A percentile compares a stretch with the other conserved stretches of the same genome.
These are phyloP conservation scores for Catonia carolina DNA, from an alignment of 2,888 invertebrate species.

Conservation along the genomic window DNA sequence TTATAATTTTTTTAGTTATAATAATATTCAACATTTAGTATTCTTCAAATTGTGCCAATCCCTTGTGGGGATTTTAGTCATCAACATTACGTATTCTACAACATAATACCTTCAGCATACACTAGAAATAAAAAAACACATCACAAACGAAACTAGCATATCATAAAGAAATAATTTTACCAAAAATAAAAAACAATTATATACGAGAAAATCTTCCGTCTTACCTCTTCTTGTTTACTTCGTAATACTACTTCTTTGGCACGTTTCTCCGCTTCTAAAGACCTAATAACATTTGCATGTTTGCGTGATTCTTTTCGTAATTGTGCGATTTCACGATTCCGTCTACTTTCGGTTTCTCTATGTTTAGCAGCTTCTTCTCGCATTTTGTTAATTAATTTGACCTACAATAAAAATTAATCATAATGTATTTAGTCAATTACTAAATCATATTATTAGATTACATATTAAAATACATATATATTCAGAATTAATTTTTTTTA, in stretches of 20 bases:
- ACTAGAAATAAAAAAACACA: no score
- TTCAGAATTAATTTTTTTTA: no score
- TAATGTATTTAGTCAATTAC: constrained; percentile 15
- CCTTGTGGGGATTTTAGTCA: no score
- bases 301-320: constrained; percentile 82
- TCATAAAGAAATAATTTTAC: no score
- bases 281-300: constrained; percentile 79
- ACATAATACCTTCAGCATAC: no score
- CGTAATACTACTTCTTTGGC: constrained; percentile 84
- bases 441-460: not conserved
- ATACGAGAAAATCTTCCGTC: constrained; percentile 29
- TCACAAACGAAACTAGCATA: no score
- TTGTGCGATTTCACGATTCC: constrained; percentile 83
- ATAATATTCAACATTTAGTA: no score
- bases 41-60: no score
- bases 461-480: not conserved
- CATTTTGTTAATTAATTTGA: constrained; percentile 85
- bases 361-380: constrained; percentile 83
- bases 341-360: constrained; percentile 69
- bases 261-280: constrained; percentile 78
- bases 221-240: constrained; percentile 85
- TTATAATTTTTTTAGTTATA: no score
- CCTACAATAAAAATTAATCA: constrained; percentile 47
- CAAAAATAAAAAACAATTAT: no score
- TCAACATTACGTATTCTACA: no score